These are phyloP conservation scores for Andrena minutula DNA, from an alignment of 2,888 invertebrate genomes.

Conservation along the genomic window DNA sequence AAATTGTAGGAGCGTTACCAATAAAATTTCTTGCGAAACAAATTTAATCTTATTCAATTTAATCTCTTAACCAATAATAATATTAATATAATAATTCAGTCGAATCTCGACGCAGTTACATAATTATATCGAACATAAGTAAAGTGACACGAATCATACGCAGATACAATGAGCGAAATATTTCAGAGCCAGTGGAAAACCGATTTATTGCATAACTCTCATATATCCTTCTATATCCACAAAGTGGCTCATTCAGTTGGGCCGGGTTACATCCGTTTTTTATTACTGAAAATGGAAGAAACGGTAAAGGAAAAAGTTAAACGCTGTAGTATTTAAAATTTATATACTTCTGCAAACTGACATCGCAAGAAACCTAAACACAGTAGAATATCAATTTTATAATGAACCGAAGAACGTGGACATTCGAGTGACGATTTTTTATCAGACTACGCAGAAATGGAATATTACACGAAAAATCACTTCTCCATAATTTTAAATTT, in stretches of 20 bases:
- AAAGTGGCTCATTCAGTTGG: conserved; percentile 14
- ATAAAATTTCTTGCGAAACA: not conserved
- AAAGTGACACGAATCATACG: not conserved
- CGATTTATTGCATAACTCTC: conserved; percentile 38
- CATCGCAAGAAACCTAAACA: not conserved
- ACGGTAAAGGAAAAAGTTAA: conserved; percentile 6
- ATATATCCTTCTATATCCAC: conserved; percentile 5
- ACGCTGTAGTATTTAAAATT: conserved; percentile 5
- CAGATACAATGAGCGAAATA: conserved; percentile 13
- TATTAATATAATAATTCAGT: not conserved
- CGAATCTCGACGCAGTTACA: not conserved
- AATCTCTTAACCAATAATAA: no score
- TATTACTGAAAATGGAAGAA: conserved; percentile 10
- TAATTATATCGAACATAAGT: not conserved
- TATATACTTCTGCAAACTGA: not conserved
- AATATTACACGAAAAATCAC: no score
- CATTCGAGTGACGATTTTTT: no score
- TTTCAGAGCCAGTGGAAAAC: conserved; percentile 28
- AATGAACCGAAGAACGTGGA: not conserved
- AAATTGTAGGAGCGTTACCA: not conserved
- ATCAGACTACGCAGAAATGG: no score
- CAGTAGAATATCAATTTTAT: not conserved
- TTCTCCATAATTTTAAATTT: no score
- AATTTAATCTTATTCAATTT: not conserved
- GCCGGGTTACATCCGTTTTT: conserved; percentile 6